Evolutionary conservation across 2,113 vertebrate species (phyloP).

Genomic region (Desmodus rotundus): DNA sequence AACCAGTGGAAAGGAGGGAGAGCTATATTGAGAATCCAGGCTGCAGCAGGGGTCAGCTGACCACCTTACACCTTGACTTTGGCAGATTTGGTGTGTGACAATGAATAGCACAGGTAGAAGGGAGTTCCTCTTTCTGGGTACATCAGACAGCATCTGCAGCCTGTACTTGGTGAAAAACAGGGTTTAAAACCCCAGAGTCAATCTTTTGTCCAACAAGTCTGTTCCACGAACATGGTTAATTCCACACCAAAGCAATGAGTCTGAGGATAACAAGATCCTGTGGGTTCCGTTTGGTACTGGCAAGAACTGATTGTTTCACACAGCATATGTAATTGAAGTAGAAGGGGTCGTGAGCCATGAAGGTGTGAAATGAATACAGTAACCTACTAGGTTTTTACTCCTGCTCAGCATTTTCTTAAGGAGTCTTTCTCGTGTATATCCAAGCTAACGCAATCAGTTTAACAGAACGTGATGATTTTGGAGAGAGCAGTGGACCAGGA

Average conservation of each 20-base stretch:
- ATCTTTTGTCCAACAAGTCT: background rate
- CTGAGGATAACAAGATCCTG: background rate
- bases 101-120: background rate
- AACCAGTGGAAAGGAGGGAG: background rate
- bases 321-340: background rate
- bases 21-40: background rate
- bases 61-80: background rate
- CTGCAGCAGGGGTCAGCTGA: background rate
- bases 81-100: background rate
- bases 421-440: background rate
- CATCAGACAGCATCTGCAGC: fast-evolving
- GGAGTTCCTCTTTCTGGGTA: background rate
- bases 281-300: background rate
- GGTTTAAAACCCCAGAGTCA: background rate
- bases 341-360: slow-evolving; percentile 12
- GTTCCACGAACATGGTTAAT: background rate
- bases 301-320: slow-evolving; percentile 19
- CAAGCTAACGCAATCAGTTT: background rate
- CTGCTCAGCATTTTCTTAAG: background rate
- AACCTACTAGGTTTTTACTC: background rate
- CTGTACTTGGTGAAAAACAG: background rate
- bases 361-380: background rate
- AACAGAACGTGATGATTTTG: background rate
- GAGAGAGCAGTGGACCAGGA: background rate
- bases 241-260: background rate